Conservation (phyloP, 2,888 invertebrate genomes). For the Amphimallon solstitiale region DNA sequence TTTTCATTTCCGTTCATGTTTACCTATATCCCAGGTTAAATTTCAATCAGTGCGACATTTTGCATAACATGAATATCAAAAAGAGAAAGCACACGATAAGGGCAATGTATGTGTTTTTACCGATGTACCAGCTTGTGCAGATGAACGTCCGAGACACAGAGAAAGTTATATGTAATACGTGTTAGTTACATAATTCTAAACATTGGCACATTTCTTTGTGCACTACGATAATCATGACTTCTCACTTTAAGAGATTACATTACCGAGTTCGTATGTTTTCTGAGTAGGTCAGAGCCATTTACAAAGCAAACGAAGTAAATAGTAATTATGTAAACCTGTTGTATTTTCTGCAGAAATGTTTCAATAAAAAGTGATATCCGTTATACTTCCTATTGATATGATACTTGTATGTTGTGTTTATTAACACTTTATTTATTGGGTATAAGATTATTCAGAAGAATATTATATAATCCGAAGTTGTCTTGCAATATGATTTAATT, state of each 20-base stretch:
- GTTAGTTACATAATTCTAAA: conserved; percentile 15
- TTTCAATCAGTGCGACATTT: too few species aligned
- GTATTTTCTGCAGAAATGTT: too few species aligned
- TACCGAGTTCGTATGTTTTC: not conserved
- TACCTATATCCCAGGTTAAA: too few species aligned
- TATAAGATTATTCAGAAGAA: too few species aligned
- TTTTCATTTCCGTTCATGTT: too few species aligned
- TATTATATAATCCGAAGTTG: too few species aligned
- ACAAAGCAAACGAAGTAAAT: not conserved
- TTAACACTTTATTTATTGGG: too few species aligned
- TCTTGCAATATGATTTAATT: too few species aligned
- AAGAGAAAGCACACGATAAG: conserved; percentile 23
- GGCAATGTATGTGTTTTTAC: conserved; percentile 17
- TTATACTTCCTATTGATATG: too few species aligned
- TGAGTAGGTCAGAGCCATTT: not conserved
- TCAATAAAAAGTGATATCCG: too few species aligned
- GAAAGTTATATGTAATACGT: conserved; percentile 15
- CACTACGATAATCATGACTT: conserved; percentile 1
- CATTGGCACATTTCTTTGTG: conserved; percentile 19
- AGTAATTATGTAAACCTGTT: conserved; percentile 3
- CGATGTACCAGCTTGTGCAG: not conserved
- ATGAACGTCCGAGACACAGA: conserved; percentile 25
- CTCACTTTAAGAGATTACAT: too few species aligned
- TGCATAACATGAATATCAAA: conserved; percentile 3
- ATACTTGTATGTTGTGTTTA: too few species aligned